phyloP scores from a whole-genome alignment of 2,888 invertebrate genomes.

The Panopea generosa region DNA sequence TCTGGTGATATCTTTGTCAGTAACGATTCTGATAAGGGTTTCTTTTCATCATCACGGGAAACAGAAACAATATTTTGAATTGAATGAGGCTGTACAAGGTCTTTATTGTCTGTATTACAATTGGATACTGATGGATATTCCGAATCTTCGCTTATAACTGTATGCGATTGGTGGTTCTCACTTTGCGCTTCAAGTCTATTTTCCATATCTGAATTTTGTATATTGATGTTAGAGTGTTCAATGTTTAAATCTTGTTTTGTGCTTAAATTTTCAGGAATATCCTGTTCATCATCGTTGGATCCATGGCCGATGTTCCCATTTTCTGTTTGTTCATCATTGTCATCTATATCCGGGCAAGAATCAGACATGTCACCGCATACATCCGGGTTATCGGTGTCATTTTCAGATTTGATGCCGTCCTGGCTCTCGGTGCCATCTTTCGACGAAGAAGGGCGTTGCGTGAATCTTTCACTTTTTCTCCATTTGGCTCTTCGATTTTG shows the following conservation, averaged over 20 bases:
- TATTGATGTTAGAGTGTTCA: neutral
- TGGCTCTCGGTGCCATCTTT: constrained; percentile 35
- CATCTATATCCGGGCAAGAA: constrained; percentile 28
- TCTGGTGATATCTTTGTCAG: constrained; percentile 33
- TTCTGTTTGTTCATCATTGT: neutral
- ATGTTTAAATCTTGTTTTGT: constrained; percentile 4
- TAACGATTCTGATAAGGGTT: constrained; percentile 17
- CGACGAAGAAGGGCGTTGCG: constrained; percentile 88
- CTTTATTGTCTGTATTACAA: neutral
- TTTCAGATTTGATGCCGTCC: constrained; percentile 56
- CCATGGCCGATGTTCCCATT: neutral
- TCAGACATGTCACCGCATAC: constrained; percentile 61
- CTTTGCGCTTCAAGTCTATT: neutral
- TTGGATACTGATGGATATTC: neutral
- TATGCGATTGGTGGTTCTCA: neutral
- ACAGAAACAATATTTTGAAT: constrained; percentile 53
- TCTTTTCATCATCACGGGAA: constrained; percentile 22
- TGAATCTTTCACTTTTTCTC: constrained; percentile 83
- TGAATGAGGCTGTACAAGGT: constrained; percentile 34
- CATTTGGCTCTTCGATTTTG: constrained; percentile 84
- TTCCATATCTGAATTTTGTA: neutral
- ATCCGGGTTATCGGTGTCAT: constrained; percentile 55
- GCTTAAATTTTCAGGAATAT: constrained; percentile 24
- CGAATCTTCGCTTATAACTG: neutral
- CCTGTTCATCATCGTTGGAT: constrained; percentile 2